Conservation (phyloP, 2,113 vertebrate species). For the Myotis yumanensis region DNA sequence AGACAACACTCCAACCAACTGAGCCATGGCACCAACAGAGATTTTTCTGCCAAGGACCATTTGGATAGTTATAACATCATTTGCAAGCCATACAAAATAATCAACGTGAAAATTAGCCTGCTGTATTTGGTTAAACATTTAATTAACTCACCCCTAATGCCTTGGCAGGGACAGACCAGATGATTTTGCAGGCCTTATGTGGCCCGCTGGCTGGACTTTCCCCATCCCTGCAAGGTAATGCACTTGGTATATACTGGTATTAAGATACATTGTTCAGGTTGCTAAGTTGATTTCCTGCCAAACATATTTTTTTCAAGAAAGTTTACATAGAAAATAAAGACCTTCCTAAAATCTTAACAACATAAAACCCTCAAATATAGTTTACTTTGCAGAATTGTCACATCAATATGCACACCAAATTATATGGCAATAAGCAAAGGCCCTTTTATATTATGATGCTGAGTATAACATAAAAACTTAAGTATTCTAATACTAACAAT, state of each 20-base stretch:
- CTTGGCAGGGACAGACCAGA: too few species aligned
- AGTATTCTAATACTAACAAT: constrained; percentile 14
- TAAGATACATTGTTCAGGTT: neutral
- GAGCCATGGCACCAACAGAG: too few species aligned
- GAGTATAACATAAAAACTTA: neutral
- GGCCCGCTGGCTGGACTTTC: too few species aligned
- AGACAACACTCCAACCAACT: too few species aligned
- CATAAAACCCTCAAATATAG: neutral
- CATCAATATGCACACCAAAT: neutral
- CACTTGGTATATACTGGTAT: neutral
- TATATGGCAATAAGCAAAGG: neutral
- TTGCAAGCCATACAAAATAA: too few species aligned
- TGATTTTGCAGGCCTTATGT: too few species aligned
- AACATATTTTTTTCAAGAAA: neutral
- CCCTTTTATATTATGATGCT: neutral
- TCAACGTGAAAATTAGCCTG: too few species aligned
- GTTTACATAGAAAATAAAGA: neutral
- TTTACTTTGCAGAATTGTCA: neutral
- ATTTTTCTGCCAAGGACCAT: too few species aligned
- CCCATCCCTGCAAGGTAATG: neutral
- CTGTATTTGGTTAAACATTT: too few species aligned
- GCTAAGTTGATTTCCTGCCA: neutral
- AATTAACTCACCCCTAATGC: too few species aligned
- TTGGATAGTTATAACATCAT: too few species aligned
- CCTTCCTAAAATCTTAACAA: neutral